Base-by-base conservation (phyloP, 2,888 invertebrate genomes). In the Helicoverpa assulta region DNA sequence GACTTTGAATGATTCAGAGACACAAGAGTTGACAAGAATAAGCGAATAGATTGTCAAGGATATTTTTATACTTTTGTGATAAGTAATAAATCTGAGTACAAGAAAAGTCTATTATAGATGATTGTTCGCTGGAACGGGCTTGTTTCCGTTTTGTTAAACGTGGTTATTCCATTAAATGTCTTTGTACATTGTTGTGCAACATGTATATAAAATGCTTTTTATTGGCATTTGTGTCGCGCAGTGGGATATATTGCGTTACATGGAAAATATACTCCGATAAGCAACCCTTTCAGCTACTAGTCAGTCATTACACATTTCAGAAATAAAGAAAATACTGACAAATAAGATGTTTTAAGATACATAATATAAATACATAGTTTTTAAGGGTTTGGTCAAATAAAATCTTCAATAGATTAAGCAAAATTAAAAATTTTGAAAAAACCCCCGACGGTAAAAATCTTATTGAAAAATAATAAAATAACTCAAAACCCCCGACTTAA, bases 101-200 rank as follows among this genome's bases (percentile, higher is more conserved):
- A 84, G 88, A 85, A 85, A 89, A 88, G 70, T 85, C 81, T 88
- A 89, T 90, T 89, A 90, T 73, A 80, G 79, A 82, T 70, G 62
- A 80, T 72, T 85, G 86, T 83, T 85, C 83, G 68, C 74, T 76
- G 73, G 70, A 80, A 83, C 78, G 81, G 67, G 51, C 75, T 54
- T 82, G 79, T 84, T 84, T 83, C 78, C 80, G 77, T 82, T 79
- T 68, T 63, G 64, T 80, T 77, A 80, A 81, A 76, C 84, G 73
- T 80, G 81, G 65, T 84, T 84, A 83, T 75, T 66, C 83, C 84
- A 85, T 85, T 85, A 82, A 86, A 80, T 76, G 78, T 66, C 78
- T 68, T 70, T 80, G 77, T 83, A 76, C 61, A 72, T 65, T 76
- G 73, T 54, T 80, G 65, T 58, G 70, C 84, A 81, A 85, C 82